phyloP scores from a whole-genome alignment of 2,113 vertebrate genomes.

The Heliornis fulica region DNA sequence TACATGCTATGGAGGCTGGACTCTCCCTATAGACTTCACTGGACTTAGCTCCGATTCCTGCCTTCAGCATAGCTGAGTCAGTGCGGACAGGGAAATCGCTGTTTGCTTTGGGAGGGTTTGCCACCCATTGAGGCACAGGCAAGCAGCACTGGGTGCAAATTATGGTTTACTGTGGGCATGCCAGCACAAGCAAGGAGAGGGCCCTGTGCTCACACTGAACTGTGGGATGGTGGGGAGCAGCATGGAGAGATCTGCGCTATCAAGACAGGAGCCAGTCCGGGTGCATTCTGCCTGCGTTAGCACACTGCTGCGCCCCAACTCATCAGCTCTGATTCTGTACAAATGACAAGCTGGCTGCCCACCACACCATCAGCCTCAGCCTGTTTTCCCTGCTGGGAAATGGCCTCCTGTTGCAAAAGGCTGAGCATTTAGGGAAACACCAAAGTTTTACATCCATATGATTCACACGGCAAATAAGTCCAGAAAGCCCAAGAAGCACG shows the following conservation, averaged over 20 bases:
- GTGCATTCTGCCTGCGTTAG: conserved; percentile 25
- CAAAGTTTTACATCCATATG: not conserved
- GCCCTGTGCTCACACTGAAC: rapidly evolving
- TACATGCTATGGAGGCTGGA: not conserved
- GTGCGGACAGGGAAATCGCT: conserved; percentile 6
- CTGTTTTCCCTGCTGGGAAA: not conserved
- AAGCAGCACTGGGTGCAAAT: not conserved
- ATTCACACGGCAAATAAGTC: not conserved
- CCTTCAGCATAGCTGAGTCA: conserved; percentile 28
- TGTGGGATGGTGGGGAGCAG: rapidly evolving
- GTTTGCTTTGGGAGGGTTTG: conserved; percentile 25
- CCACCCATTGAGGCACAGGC: not conserved
- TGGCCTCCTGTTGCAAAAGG: not conserved
- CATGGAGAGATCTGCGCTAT: not conserved
- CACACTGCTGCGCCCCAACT: not conserved
- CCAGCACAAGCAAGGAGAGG: not conserved
- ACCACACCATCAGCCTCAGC: not conserved
- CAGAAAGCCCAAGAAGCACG: not conserved
- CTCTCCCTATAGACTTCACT: not conserved
- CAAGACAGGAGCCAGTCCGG: not conserved
- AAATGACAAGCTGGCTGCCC: not conserved
- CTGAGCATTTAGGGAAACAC: not conserved
- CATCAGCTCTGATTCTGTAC: not conserved
- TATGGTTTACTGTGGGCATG: not conserved
- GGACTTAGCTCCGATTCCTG: not conserved